phyloP scores from a whole-genome alignment of 2,113 vertebrate species.

The Plecturocebus donacophilus region DNA sequence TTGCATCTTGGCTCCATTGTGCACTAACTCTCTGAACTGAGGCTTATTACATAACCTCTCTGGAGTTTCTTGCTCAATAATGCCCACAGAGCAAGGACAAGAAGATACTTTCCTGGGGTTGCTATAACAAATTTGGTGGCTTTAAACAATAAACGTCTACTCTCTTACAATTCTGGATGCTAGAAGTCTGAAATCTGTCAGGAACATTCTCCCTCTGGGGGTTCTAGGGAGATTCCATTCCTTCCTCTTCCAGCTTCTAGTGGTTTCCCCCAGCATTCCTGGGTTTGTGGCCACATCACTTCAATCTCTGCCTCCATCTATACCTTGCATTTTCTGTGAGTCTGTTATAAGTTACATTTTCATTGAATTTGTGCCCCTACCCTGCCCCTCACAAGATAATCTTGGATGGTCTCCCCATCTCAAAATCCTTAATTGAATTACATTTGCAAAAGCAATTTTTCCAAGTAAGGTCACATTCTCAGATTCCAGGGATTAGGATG shows the following conservation, averaged over 20 bases:
- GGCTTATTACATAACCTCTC: not conserved
- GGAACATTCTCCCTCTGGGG: not conserved
- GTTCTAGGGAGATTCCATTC: accelerated
- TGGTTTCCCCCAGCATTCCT: not conserved
- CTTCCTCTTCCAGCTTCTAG: not conserved
- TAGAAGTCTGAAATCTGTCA: not conserved
- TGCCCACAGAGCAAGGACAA: not conserved
- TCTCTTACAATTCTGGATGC: not conserved
- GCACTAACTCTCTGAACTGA: not conserved
- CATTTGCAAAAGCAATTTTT: not conserved
- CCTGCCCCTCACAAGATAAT: not conserved
- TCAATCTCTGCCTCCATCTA: not conserved
- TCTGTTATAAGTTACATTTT: not conserved
- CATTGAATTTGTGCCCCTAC: not conserved
- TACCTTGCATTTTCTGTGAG: not conserved
- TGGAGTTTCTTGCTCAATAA: not conserved
- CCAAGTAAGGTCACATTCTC: not conserved
- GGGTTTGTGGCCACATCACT: not conserved
- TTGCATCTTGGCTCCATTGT: not conserved
- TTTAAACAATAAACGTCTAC: not conserved
- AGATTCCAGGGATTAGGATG: not conserved
- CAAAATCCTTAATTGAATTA: not conserved
- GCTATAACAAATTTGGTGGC: not conserved
- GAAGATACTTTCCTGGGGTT: not conserved
- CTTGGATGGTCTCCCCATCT: not conserved